Base-by-base conservation (phyloP, 1,140 invertebrate genomes). In the Bactericera cockerelli region DNA sequence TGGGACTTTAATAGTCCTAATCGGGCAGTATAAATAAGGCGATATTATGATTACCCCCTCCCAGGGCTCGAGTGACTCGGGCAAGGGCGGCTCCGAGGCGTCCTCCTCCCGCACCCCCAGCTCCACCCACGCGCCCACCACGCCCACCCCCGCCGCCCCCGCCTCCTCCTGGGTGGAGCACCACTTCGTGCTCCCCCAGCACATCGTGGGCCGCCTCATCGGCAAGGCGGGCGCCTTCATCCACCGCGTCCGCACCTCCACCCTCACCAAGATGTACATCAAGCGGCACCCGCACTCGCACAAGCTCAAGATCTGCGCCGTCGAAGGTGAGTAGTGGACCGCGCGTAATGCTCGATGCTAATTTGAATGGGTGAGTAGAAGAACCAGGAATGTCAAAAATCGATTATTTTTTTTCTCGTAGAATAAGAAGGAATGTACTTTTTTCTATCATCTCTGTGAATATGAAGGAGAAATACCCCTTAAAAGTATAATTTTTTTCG, bases 151-250 rank as follows among this genome's bases (percentile, higher is more conserved):
- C 38, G 13, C 28, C 4, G 28, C 28, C 4, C 28, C 28, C 4
- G n/a, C n/a, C n/a, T n/a, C n/a, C n/a, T n/a, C n/a, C n/a, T 31
- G 28, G 28, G 28, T 13, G 28, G 28, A 31, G 13, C 28, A 31
- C 28, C 13, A 13, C 28, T 94, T 95, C 73, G 75, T 82, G 63
- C 81, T 95, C 65, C 86, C 89, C 10, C 80, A 82, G 65, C 71
- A 76, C 39, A 69, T 92, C 49, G 89, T 93, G 61, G 93, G 93
- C 14, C 78, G 83, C 31, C 74, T 98, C 58, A 95, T 96, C 68
- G 93, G 93, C 26, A 81, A 80, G 65, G 80, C 83, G 64, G 90
- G 92, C 21, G 74, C 75, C n/a, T 86, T 84, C 71, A 81, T 96
- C 13, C 82, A 84, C 56, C 78, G 79, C 64, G 85, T 97, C 49